Percentiles rank a stretch among this genome's conserved stretches.
Evolutionary conservation across 2,797 vertebrate genomes (phyloP).

Genomic region (Schizothorax lantsangensis): DNA sequence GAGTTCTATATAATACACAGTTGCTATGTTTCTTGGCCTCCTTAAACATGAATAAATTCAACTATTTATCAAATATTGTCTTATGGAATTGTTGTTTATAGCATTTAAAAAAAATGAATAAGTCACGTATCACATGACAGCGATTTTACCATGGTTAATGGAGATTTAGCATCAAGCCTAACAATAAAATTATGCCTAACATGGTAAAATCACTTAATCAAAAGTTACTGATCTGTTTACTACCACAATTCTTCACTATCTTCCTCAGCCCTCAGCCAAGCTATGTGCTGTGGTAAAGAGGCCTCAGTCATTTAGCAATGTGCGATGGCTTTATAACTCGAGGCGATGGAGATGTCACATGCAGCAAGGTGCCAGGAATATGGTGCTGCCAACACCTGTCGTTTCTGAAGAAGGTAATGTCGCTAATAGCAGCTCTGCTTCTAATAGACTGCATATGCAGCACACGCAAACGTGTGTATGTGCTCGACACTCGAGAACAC

Average conservation of each 20-base stretch:
- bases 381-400: constrained; percentile 76
- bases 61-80: not conserved
- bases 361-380: constrained; percentile 70
- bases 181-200: not conserved
- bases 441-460: constrained; percentile 50
- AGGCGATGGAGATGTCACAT: constrained; percentile 67
- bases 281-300: constrained; percentile 54
- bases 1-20: not conserved
- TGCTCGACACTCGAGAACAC: not conserved
- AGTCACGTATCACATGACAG: not conserved
- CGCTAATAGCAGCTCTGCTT: constrained; percentile 69
- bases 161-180: not conserved
- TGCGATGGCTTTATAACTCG: constrained; percentile 64
- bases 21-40: not conserved
- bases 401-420: constrained; percentile 63
- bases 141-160: not conserved
- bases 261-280: constrained; percentile 20
- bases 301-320: constrained; percentile 60
- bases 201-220: not conserved
- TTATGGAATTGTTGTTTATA: not conserved
- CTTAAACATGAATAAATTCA: not conserved
- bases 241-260: not conserved
- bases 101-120: not conserved
- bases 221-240: constrained; percentile 17
- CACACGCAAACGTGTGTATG: constrained; percentile 21